A percentile compares a stretch with the other conserved stretches of the same genome.
Evolutionary conservation across 35 echinoderm and acorn worm genomes (phyloP).

Genomic region (Strongylocentrotus purpuratus): DNA sequence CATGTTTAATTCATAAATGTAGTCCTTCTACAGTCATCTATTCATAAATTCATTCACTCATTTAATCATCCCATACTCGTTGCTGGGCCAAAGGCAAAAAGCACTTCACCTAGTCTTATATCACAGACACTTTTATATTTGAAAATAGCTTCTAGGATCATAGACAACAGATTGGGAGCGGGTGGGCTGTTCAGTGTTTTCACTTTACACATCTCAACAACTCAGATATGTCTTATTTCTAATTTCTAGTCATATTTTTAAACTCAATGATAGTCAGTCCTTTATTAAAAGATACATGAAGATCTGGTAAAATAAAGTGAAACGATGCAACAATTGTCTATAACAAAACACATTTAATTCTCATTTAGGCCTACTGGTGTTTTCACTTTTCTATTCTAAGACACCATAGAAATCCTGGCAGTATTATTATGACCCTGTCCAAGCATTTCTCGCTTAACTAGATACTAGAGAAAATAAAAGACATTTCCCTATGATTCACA

Average conservation of each 20-base stretch:
- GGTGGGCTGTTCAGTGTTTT: too few species aligned
- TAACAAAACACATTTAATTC: neutral
- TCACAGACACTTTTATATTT: neutral
- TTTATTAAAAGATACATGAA: too few species aligned
- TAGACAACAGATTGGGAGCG: too few species aligned
- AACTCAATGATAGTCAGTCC: too few species aligned
- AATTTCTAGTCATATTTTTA: too few species aligned
- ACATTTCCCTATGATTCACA: neutral
- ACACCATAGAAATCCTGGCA: neutral
- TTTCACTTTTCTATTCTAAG: neutral
- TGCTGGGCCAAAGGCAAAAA: neutral
- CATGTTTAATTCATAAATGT: constrained; percentile 1
- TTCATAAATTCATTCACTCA: constrained; percentile 19
- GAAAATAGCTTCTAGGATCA: too few species aligned
- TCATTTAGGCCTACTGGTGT: neutral
- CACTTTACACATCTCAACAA: too few species aligned
- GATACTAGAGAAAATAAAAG: neutral
- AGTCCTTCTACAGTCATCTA: neutral
- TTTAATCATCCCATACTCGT: neutral
- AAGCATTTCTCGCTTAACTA: neutral
- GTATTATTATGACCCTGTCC: neutral
- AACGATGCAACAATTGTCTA: neutral
- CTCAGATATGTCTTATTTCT: too few species aligned
- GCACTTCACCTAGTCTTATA: neutral
- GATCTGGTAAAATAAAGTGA: too few species aligned